These are phyloP conservation scores for Nomada goodeniana DNA, from an alignment of 2,888 invertebrate genomes.

Conservation along the genomic window DNA sequence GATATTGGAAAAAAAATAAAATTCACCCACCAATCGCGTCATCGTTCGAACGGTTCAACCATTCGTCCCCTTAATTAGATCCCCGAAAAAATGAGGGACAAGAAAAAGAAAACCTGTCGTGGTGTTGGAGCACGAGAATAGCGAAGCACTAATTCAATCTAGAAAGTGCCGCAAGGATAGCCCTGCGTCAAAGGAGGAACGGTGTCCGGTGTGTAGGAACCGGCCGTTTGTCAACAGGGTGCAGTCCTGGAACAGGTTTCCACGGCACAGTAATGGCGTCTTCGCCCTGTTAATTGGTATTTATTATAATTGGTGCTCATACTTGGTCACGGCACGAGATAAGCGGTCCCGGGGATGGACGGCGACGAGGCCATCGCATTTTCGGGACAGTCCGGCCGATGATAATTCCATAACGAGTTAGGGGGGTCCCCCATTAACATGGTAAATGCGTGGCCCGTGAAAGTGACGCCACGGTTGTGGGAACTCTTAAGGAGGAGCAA, in stretches of 20 bases:
- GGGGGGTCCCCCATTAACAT: slow-evolving; percentile 78
- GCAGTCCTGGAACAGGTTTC: slow-evolving; percentile 65
- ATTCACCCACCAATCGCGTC: not conserved
- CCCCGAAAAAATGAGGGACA: not conserved
- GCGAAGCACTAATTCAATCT: slow-evolving; percentile 49
- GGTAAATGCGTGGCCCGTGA: slow-evolving; percentile 70
- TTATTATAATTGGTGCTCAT: slow-evolving; percentile 83
- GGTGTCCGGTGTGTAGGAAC: slow-evolving; percentile 28
- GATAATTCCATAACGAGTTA: slow-evolving; percentile 80
- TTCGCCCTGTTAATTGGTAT: slow-evolving; percentile 83
- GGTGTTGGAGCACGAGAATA: slow-evolving; percentile 27
- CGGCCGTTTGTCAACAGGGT: slow-evolving; percentile 64
- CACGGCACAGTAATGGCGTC: slow-evolving; percentile 74
- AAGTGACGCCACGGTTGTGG: slow-evolving; percentile 71
- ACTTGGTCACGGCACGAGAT: slow-evolving; percentile 70
- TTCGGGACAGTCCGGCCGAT: slow-evolving; percentile 51
- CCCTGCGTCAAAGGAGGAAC: slow-evolving; percentile 53
- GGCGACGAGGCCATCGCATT: slow-evolving; percentile 56
- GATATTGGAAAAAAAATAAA: no score
- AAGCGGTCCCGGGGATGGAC: slow-evolving; percentile 58
- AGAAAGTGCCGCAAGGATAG: slow-evolving; percentile 21
- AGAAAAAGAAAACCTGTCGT: not conserved
- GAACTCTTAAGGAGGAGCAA: slow-evolving; percentile 61
- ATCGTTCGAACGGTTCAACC: not conserved
- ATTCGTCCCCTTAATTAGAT: slow-evolving; percentile 31